Evolutionary conservation across 2,888 invertebrate species (phyloP).

Genomic region (Leucophenga maculata): DNA sequence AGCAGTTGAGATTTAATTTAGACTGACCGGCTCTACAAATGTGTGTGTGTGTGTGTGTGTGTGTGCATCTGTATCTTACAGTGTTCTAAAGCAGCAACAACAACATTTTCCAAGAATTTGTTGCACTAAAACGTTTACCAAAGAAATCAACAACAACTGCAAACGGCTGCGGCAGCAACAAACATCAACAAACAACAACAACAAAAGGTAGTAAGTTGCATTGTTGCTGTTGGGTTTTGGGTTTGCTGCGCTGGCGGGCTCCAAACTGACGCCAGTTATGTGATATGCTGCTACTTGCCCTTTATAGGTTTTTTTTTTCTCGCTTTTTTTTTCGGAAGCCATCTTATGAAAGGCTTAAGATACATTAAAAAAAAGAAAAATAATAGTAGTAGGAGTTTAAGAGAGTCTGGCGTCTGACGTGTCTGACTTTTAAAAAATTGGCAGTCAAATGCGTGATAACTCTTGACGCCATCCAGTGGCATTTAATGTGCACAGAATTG

Average conservation of each 20-base stretch:
- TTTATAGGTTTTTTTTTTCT: not conserved
- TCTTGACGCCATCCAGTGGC: constrained; percentile 5
- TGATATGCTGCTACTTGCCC: constrained; percentile 10
- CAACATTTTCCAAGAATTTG: constrained; percentile 18
- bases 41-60: not conserved
- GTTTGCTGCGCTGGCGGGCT: not conserved
- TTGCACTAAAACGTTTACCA: constrained; percentile 12
- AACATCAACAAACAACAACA: not conserved
- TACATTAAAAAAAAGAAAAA: too few species aligned
- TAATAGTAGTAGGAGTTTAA: constrained; percentile 20
- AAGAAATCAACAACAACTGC: not conserved
- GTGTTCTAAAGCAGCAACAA: too few species aligned
- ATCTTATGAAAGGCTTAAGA: not conserved
- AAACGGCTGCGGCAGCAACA: not conserved
- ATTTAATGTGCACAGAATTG: too few species aligned
- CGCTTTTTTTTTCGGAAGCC: constrained; percentile 13
- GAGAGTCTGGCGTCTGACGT: too few species aligned
- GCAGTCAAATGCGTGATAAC: constrained; percentile 19
- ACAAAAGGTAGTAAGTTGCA: not conserved
- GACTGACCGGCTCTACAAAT: not conserved
- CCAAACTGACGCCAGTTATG: constrained; percentile 17
- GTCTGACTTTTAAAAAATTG: constrained; percentile 6
- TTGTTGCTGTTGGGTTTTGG: not conserved
- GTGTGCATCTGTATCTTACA: not conserved
- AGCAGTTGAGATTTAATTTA: constrained; percentile 2